Conservation (phyloP, 2,113 vertebrate genomes). For the Cottus gobio region DNA sequence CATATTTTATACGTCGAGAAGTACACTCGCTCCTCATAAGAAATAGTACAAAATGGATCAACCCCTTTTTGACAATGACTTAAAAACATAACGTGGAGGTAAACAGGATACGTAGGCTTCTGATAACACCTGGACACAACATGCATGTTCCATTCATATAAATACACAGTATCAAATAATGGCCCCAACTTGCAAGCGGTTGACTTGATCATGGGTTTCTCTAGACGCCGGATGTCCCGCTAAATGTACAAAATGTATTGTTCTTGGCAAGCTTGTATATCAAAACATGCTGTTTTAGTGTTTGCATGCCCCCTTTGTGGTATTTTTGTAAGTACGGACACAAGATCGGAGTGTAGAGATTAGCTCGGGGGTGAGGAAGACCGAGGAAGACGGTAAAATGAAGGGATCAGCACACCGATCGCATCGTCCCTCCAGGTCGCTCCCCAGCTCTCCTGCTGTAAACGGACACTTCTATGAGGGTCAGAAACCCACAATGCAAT, state of each 20-base stretch:
- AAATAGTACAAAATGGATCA: slow-evolving; percentile 84
- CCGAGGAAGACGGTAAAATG: slow-evolving; percentile 29
- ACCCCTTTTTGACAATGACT: slow-evolving; percentile 64
- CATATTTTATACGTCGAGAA: slow-evolving; percentile 81
- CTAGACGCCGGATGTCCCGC: slow-evolving; percentile 12
- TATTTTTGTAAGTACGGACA: slow-evolving; percentile 42
- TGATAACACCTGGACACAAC: slow-evolving; percentile 77
- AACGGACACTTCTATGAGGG: slow-evolving; percentile 51
- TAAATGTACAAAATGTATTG: slow-evolving; percentile 63
- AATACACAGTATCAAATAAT: slow-evolving; percentile 78
- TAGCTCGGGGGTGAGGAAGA: slow-evolving; percentile 24
- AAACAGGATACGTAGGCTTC: slow-evolving; percentile 53
- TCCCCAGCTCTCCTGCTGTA: slow-evolving; percentile 50
- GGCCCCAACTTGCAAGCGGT: slow-evolving; percentile 70
- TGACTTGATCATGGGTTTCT: slow-evolving; percentile 50
- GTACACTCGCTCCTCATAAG: slow-evolving; percentile 81
- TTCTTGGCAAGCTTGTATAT: slow-evolving; percentile 74
- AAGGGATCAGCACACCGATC: slow-evolving; percentile 20
- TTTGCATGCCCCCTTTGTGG: slow-evolving; percentile 73
- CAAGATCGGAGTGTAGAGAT: slow-evolving; percentile 21
- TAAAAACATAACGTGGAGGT: slow-evolving; percentile 59
- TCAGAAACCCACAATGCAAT: too few species aligned
- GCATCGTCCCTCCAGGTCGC: slow-evolving; percentile 28
- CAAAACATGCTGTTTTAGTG: slow-evolving; percentile 75
- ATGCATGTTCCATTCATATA: slow-evolving; percentile 81